Evolutionary conservation across 2,888 invertebrate genomes (phyloP).

Genomic region (Yponomeuta evonymella): DNA sequence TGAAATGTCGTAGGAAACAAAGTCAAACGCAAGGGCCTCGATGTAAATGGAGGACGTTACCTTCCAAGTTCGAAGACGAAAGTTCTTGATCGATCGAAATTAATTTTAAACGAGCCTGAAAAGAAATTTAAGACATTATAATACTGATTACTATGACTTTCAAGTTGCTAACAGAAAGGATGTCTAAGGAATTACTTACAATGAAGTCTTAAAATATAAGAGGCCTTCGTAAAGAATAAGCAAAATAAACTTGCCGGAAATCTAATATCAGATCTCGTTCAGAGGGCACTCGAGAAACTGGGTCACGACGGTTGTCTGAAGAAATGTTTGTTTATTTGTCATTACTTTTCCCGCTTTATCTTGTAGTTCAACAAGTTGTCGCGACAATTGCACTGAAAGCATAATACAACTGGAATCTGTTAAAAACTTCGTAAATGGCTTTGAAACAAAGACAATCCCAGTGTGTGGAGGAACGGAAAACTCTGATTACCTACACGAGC

Average conservation of each 20-base stretch:
- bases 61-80: neutral
- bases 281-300: neutral
- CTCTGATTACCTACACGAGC: neutral
- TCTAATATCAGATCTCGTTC: neutral
- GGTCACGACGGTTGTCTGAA: neutral
- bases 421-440: neutral
- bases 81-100: neutral
- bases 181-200: too few relatives aligned
- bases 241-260: constrained; percentile 1
- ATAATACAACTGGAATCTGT: neutral
- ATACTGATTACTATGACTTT: neutral
- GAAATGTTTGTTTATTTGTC: constrained; percentile 1
- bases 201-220: neutral
- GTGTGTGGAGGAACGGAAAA: neutral
- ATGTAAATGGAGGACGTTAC: neutral
- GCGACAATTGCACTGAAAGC: neutral
- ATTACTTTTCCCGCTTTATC: neutral
- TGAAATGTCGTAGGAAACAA: neutral
- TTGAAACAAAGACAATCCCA: neutral
- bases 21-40: neutral
- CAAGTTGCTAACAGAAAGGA: neutral
- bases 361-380: neutral
- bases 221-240: neutral
- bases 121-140: constrained; percentile 7
- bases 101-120: neutral